Conservation (phyloP, 2,888 invertebrate species). For the Eupithecia tripunctaria region DNA sequence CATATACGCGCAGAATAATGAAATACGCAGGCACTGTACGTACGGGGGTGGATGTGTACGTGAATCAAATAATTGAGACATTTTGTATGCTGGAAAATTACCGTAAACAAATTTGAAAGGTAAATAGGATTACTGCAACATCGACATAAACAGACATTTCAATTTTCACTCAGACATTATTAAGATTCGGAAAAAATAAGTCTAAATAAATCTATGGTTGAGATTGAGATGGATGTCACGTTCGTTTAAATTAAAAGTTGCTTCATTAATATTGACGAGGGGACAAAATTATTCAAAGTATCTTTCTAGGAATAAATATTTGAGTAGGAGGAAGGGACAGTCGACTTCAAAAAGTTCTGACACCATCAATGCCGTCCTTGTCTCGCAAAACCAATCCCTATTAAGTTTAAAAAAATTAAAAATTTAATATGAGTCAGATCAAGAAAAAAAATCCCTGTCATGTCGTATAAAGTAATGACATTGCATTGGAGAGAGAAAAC, state of each 20-base stretch:
- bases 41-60: slow-evolving; percentile 48
- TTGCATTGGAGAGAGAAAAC: too few species aligned
- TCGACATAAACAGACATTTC: slow-evolving; percentile 10
- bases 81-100: slow-evolving; percentile 55
- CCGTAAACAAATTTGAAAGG: slow-evolving; percentile 44
- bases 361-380: background rate
- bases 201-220: slow-evolving; percentile 35
- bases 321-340: background rate
- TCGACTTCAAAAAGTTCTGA: background rate
- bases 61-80: slow-evolving; percentile 57
- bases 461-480: too few species aligned
- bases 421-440: too few species aligned
- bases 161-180: background rate
- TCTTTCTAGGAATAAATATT: slow-evolving; percentile 13
- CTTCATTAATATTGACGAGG: slow-evolving; percentile 58
- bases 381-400: too few species aligned
- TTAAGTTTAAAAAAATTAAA: too few species aligned
- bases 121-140: slow-evolving; percentile 38
- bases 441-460: too few species aligned
- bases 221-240: slow-evolving; percentile 53
- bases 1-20: slow-evolving; percentile 48
- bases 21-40: slow-evolving; percentile 43
- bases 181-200: background rate
- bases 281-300: slow-evolving; percentile 52
- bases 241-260: slow-evolving; percentile 59